Conservation (phyloP, 2,888 invertebrate species). For the Drymonia ruficornis region DNA sequence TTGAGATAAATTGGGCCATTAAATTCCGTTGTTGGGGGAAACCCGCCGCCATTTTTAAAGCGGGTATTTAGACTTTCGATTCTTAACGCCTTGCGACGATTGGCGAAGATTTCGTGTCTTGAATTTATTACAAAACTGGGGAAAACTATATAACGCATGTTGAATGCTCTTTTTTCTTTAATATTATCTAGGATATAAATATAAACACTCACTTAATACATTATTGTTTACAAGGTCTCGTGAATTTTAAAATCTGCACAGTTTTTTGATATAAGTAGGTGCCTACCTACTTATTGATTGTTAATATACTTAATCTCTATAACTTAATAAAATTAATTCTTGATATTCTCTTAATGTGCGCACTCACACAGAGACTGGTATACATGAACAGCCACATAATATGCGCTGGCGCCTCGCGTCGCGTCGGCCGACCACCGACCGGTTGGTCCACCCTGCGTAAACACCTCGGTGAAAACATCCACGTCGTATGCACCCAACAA, state of each 20-base stretch:
- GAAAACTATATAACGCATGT: neutral
- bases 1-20: neutral
- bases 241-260: too few relatives aligned
- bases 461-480: slow-evolving; percentile 30
- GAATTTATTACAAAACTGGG: slow-evolving; percentile 14
- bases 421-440: slow-evolving; percentile 18
- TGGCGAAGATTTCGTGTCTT: slow-evolving; percentile 19
- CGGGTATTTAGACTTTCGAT: slow-evolving; percentile 25
- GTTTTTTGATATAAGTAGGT: too few relatives aligned
- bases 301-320: too few relatives aligned
- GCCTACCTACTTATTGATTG: too few relatives aligned
- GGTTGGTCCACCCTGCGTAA: slow-evolving; percentile 23
- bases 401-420: slow-evolving; percentile 6
- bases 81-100: slow-evolving; percentile 18
- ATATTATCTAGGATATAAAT: too few relatives aligned
- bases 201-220: too few relatives aligned
- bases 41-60: slow-evolving; percentile 12
- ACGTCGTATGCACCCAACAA: slow-evolving; percentile 20
- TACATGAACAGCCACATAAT: neutral
- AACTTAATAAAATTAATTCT: neutral
- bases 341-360: neutral
- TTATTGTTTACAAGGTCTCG: too few relatives aligned
- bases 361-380: neutral
- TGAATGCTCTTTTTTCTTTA: too few relatives aligned
- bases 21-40: slow-evolving; percentile 11